Percentiles rank a stretch among this genome's conserved stretches.
phyloP scores from a whole-genome alignment of 2,113 vertebrate genomes.

The Enhydra lutris region DNA sequence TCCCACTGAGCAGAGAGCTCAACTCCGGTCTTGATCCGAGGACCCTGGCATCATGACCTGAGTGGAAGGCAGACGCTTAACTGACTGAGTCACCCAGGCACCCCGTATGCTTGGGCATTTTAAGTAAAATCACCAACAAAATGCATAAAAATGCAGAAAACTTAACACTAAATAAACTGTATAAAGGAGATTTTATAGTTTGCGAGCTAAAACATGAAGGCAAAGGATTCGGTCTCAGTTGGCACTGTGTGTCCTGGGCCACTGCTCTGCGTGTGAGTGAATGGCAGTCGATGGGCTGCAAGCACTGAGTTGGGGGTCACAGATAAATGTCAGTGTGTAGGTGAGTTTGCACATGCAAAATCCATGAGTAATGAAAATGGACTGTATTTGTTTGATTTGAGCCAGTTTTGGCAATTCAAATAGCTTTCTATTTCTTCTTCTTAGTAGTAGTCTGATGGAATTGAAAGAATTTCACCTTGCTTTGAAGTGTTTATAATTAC shows the following conservation, averaged over 20 bases:
- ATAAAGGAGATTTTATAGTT: not conserved
- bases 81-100: not conserved
- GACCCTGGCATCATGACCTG: not conserved
- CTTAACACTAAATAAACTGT: not conserved
- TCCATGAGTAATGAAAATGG: not conserved
- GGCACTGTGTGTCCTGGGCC: accelerated
- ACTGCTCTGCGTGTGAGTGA: not conserved
- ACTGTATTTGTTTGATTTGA: not conserved
- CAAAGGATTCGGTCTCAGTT: not conserved
- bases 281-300: not conserved
- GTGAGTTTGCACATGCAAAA: not conserved
- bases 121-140: not conserved
- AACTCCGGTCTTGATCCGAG: accelerated
- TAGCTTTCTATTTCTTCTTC: not conserved
- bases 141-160: not conserved
- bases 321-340: not conserved
- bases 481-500: slow-evolving; percentile 10
- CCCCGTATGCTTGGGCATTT: not conserved
- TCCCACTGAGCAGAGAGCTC: not conserved
- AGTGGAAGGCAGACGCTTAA: not conserved
- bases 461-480: not conserved
- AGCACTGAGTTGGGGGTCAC: not conserved
- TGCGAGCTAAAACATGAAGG: not conserved
- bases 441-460: not conserved
- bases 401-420: not conserved